Percentiles rank a stretch among this genome's conserved stretches.
These are phyloP conservation scores for Stegodyphus dumicola DNA, from an alignment of 1,140 invertebrate species.

Conservation along the genomic window DNA sequence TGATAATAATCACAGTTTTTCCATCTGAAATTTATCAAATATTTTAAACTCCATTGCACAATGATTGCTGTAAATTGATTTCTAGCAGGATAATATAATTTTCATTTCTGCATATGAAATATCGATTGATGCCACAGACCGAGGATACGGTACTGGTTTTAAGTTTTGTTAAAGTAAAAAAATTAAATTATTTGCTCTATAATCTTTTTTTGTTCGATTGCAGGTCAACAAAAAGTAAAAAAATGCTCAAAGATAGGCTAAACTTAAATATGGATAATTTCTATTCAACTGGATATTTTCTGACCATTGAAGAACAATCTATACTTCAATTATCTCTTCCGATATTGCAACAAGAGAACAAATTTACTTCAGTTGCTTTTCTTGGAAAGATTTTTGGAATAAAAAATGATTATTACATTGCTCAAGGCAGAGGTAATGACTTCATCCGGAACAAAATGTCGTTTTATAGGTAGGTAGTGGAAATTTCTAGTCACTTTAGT, in stretches of 20 bases:
- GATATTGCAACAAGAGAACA: slow-evolving; percentile 38
- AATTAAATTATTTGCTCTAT: too few relatives aligned
- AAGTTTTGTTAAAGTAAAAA: too few relatives aligned
- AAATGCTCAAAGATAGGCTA: slow-evolving; percentile 31
- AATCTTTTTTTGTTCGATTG: background rate
- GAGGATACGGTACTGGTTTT: too few relatives aligned
- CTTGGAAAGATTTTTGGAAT: slow-evolving; percentile 42
- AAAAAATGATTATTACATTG: slow-evolving; percentile 37
- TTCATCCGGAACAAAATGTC: slow-evolving; percentile 38
- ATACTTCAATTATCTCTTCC: slow-evolving; percentile 24
- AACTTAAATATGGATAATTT: slow-evolving; percentile 49
- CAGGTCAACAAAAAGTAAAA: background rate
- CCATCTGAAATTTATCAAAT: too few relatives aligned
- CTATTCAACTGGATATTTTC: background rate
- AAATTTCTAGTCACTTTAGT: too few relatives aligned
- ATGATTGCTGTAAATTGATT: too few relatives aligned
- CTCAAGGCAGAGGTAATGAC: slow-evolving; percentile 37
- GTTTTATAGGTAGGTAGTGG: slow-evolving; percentile 32
- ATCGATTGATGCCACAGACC: too few relatives aligned
- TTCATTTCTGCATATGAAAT: too few relatives aligned
- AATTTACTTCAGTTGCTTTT: slow-evolving; percentile 27
- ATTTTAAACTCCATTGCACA: too few relatives aligned
- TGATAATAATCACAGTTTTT: too few relatives aligned
- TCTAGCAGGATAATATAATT: too few relatives aligned
- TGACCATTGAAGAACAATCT: slow-evolving; percentile 24